Conservation (phyloP, 2,888 invertebrate species). For the Drosophila barbarae region DNA sequence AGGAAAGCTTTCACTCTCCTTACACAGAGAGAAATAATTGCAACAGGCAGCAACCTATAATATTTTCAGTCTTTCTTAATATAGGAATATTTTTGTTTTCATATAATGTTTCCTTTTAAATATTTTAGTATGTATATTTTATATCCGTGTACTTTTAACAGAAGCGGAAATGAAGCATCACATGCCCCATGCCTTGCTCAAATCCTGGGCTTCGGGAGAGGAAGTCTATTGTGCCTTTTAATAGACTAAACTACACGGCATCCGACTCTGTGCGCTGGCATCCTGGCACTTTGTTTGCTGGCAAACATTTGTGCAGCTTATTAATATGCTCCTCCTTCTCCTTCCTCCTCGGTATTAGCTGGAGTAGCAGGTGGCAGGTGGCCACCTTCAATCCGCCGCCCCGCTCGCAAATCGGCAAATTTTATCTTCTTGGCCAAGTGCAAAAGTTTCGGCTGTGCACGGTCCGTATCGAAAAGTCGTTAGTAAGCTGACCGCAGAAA, state of each 20-base stretch:
- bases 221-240: conserved; percentile 59
- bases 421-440: conserved; percentile 61
- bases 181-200: conserved; percentile 24
- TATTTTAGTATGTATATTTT: background rate
- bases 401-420: conserved; percentile 53
- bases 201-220: background rate
- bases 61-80: background rate
- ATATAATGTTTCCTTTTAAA: too few species aligned
- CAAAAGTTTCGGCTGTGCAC: conserved; percentile 50
- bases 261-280: conserved; percentile 25
- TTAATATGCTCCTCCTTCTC: conserved; percentile 51
- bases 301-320: conserved; percentile 69
- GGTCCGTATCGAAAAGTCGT: conserved; percentile 67
- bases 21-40: conserved; percentile 13
- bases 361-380: conserved; percentile 25
- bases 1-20: conserved; percentile 49
- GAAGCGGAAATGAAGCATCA: conserved; percentile 46
- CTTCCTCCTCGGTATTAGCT: conserved; percentile 39
- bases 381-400: background rate
- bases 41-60: background rate
- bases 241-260: conserved; percentile 59
- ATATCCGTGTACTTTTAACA: conserved; percentile 1
- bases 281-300: conserved; percentile 49
- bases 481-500: conserved; percentile 70
- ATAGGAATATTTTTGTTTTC: background rate